phyloP scores from a whole-genome alignment of 1,140 invertebrate species.

The Lasioglossum albipes region DNA sequence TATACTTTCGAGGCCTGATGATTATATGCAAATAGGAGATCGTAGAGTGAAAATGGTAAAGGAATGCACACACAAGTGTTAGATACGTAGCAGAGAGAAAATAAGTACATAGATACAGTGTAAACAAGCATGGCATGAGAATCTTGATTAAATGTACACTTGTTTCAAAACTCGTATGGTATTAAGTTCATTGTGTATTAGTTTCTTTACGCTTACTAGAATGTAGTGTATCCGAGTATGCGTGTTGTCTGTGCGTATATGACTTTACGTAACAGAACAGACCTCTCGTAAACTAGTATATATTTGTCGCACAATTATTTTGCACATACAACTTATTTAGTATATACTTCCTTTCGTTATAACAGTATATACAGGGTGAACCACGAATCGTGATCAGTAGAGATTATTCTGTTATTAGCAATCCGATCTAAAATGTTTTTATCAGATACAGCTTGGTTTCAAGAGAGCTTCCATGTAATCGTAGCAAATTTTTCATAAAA shows the following conservation, averaged over 20 bases:
- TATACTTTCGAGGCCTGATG: conserved; percentile 52
- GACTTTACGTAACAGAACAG: neutral
- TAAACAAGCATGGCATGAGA: conserved; percentile 77
- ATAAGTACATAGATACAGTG: conserved; percentile 77
- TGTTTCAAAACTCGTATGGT: conserved; percentile 67
- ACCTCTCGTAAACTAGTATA: neutral
- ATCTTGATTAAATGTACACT: conserved; percentile 71
- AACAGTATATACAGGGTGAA: neutral
- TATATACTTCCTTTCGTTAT: neutral
- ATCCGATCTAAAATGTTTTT: too few species aligned
- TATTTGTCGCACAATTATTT: too few species aligned
- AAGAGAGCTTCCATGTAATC: too few species aligned
- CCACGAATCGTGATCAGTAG: too few species aligned
- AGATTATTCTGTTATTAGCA: too few species aligned
- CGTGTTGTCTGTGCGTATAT: neutral
- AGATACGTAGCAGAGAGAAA: conserved; percentile 77
- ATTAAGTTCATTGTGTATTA: conserved; percentile 20
- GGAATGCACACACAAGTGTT: conserved; percentile 77
- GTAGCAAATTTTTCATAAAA: too few species aligned
- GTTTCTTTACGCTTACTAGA: conserved; percentile 13
- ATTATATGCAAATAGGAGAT: conserved; percentile 60
- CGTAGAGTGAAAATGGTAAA: conserved; percentile 70
- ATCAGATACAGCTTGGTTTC: too few species aligned
- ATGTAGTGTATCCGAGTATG: too few species aligned
- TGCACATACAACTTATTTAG: too few species aligned